A percentile compares a stretch with the other conserved stretches of the same genome.
phyloP scores from a whole-genome alignment of 2,797 vertebrate species.

The Arnoldichthys spilopterus region DNA sequence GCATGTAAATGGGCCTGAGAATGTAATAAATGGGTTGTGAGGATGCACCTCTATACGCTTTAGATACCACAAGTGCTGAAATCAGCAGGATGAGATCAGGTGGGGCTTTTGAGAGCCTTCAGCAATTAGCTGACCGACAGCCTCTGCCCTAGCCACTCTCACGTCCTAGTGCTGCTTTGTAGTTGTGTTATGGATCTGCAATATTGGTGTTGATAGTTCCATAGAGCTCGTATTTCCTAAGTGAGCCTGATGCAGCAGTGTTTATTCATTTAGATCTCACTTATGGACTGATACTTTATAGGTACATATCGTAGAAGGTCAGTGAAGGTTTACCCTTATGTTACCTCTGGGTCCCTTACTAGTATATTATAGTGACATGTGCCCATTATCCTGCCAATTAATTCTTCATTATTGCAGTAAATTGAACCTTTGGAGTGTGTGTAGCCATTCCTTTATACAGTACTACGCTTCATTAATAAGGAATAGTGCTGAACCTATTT shows the following conservation, averaged over 20 bases:
- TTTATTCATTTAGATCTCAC: neutral
- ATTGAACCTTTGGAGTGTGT: no score
- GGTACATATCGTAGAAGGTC: neutral
- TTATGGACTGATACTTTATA: no score
- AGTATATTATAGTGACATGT: neutral
- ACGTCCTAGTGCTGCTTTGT: conserved; percentile 11
- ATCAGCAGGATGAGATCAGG: conserved; percentile 72
- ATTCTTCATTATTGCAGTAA: neutral
- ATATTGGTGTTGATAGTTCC: conserved; percentile 25
- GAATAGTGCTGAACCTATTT: no score
- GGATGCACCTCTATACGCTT: conserved; percentile 78
- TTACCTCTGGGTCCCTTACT: neutral
- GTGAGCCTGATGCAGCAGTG: neutral
- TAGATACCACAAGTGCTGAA: conserved; percentile 78
- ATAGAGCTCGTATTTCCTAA: neutral
- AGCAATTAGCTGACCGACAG: conserved; percentile 49
- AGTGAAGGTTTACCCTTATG: neutral
- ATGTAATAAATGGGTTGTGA: conserved; percentile 79
- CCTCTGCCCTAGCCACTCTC: conserved; percentile 20
- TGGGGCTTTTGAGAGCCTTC: conserved; percentile 56
- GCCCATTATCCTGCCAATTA: neutral
- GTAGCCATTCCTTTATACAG: no score
- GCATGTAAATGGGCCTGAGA: conserved; percentile 73
- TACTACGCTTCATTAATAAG: no score
- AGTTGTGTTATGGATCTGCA: conserved; percentile 18